Percentiles rank a stretch among this genome's conserved stretches.
Conservation (phyloP, 1,140 invertebrate species). For the Scaptomyza montana region DNA sequence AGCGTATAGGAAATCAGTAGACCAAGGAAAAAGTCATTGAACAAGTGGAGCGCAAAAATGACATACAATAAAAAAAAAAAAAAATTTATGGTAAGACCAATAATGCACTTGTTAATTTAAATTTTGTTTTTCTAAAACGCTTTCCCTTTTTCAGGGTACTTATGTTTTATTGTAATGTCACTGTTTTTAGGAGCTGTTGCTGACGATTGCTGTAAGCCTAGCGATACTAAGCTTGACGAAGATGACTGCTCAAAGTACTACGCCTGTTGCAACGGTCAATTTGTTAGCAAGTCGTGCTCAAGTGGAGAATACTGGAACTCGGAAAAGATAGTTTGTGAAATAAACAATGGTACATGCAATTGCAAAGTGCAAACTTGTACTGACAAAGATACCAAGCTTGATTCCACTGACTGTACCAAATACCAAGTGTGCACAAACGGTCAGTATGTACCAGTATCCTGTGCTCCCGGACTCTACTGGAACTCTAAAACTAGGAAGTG, state of each 20-base stretch:
- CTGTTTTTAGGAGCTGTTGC: conserved; percentile 32
- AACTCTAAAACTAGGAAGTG: no score
- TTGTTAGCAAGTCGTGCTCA: conserved; percentile 46
- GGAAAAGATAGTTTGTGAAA: neutral
- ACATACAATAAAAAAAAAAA: conserved; percentile 17
- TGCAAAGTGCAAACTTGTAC: neutral
- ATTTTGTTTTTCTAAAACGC: no score
- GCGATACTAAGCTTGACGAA: conserved; percentile 44
- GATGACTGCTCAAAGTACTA: conserved; percentile 56
- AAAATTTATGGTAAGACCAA: conserved; percentile 52
- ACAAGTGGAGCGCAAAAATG: conserved; percentile 50
- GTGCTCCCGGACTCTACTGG: no score
- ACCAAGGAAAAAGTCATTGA: conserved; percentile 31
- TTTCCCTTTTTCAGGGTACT: conserved; percentile 16
- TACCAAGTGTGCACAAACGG: no score
- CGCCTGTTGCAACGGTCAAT: conserved; percentile 52
- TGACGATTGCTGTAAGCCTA: conserved; percentile 52
- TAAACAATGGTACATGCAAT: conserved; percentile 29
- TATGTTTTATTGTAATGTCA: conserved; percentile 30
- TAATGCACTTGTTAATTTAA: neutral
- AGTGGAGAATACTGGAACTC: conserved; percentile 47
- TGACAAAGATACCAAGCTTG: no score
- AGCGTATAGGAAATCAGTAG: conserved; percentile 38
- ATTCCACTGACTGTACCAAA: no score
- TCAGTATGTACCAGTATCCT: no score